Base-by-base conservation (phyloP, 2,113 vertebrate species). In the Epinephelus moara region DNA sequence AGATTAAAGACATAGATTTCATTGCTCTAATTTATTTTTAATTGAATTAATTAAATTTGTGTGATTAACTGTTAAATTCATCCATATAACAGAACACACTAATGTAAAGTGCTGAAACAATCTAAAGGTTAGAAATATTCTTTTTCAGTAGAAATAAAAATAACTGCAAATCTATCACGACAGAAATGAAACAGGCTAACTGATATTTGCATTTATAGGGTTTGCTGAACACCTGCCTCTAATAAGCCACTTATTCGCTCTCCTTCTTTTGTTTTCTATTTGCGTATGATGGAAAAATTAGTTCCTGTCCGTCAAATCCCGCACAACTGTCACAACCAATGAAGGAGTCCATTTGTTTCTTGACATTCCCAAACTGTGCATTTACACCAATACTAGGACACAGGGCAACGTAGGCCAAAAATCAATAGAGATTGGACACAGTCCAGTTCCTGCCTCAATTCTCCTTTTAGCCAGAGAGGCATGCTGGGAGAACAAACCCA, bases 321-420 rank as follows among this genome's bases (percentile, higher is more conserved):
- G 81, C 94, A 78, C 87, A 94, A 90, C 95, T 97, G 96, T 96
- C 97, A 97, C 90, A 97, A 96, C 94, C 95, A 92, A 95, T 95
- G 92, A 94, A 87, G 85, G 85, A 93, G 55, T 86, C 93, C 91
- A 90, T 96, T 97, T 93, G 94, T 95, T 95, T 94, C 90, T 90
- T 77, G 91, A 94, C 90, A 88, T 93, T 93, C 84, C 89, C 83
- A 80, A 78, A 59, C 83, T 71, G 45, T 77, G 81, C 86, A 76
- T 92, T 90, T 82, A 90, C 88, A 89, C 77, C 88, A 85, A 77
- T 80, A 87, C 83, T 82, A 80, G 88, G 84, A 86, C 47, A 72
- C 63, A 45, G 86, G 81, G 75, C 74, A 83, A 78, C 80, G 73
- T 68, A 72, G 84, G 80, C 84, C 59, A 80, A 59, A 88, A 94